These are phyloP conservation scores for Zoanthus sansibaricus DNA, from an alignment of 92 coral and sea anemone species.

Conservation along the genomic window DNA sequence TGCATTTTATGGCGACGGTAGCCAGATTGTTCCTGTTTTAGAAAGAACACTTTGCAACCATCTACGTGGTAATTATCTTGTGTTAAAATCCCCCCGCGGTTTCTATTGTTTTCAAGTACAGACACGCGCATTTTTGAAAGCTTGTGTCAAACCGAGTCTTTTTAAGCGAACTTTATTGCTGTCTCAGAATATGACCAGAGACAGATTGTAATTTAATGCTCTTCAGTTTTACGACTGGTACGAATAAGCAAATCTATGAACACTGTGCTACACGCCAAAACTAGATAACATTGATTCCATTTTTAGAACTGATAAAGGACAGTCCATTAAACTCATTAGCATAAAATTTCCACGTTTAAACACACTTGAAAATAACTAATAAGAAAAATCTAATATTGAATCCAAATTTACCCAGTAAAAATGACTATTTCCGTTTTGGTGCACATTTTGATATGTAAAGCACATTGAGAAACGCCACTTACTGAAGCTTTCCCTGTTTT, in stretches of 20 bases:
- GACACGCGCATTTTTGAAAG: neutral
- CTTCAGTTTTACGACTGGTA: neutral
- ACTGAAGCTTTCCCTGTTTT: neutral
- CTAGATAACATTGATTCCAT: neutral
- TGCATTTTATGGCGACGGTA: neutral
- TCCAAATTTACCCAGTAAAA: no score
- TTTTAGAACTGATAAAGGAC: neutral
- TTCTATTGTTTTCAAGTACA: slow-evolving; percentile 16
- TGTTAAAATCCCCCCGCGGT: neutral
- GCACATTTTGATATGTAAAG: neutral
- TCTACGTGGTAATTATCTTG: neutral
- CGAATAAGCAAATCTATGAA: neutral
- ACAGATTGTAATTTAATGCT: neutral
- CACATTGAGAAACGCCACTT: neutral
- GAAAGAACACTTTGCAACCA: neutral
- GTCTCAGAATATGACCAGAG: neutral
- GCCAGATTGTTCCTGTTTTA: neutral
- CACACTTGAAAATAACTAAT: neutral
- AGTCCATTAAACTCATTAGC: neutral
- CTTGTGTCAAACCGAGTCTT: neutral
- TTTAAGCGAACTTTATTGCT: neutral
- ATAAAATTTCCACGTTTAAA: neutral
- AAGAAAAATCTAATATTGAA: neutral
- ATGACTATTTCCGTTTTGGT: neutral
- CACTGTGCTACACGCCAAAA: neutral